Evolutionary conservation across 2,888 invertebrate genomes (phyloP).

Genomic region (Petrolisthes cinctipes): DNA sequence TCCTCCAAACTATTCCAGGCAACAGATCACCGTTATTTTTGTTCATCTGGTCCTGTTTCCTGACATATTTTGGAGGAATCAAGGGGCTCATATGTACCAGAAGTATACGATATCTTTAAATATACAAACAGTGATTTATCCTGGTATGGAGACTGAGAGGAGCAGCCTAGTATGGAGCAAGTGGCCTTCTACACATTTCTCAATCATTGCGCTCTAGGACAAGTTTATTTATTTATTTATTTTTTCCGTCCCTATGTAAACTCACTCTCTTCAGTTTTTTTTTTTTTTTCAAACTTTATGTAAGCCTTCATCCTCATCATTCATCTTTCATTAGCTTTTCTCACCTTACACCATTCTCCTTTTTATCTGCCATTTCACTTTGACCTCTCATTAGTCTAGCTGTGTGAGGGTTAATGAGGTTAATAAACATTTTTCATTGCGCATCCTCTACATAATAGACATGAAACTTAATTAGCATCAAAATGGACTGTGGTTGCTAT

Average conservation of each 20-base stretch:
- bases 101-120: too few relatives aligned
- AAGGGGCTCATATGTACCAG: too few relatives aligned
- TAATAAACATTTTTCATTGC: too few relatives aligned
- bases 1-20: too few relatives aligned
- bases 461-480: neutral
- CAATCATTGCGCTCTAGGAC: neutral
- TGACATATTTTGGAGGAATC: too few relatives aligned
- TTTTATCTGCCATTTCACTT: neutral
- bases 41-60: too few relatives aligned
- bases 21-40: too few relatives aligned
- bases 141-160: neutral
- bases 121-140: too few relatives aligned
- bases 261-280: constrained; percentile 3
- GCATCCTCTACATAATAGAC: too few relatives aligned
- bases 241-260: neutral
- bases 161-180: neutral
- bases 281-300: neutral
- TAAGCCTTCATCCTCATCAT: neutral
- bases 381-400: neutral
- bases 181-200: constrained; percentile 1
- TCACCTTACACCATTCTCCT: neutral
- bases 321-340: neutral
- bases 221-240: too few relatives aligned
- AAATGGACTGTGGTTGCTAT: neutral
- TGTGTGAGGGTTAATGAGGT: too few relatives aligned